Conservation (phyloP, 2,888 invertebrate species). For the Tyria jacobaeae region DNA sequence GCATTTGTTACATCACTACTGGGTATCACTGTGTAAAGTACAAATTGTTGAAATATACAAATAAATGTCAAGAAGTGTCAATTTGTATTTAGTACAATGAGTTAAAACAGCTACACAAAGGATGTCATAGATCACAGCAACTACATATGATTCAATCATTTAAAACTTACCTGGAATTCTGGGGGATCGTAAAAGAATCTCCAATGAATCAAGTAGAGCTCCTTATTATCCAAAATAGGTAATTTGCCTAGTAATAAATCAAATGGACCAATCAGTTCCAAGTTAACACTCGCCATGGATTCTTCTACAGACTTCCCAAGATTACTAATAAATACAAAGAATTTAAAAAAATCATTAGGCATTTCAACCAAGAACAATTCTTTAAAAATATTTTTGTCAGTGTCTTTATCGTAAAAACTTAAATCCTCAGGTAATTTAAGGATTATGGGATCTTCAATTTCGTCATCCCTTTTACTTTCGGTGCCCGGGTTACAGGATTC, state of each 20-base stretch:
- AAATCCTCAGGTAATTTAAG: conserved; percentile 61
- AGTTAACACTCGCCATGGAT: conserved; percentile 88
- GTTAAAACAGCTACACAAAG: too few species aligned
- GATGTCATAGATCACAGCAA: too few species aligned
- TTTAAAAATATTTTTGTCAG: conserved; percentile 87
- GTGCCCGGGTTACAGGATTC: conserved; percentile 1
- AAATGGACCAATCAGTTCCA: conserved; percentile 94
- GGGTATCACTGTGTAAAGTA: too few species aligned
- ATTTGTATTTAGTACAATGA: too few species aligned
- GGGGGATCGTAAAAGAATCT: conserved; percentile 98
- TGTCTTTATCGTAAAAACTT: conserved; percentile 74
- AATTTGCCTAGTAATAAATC: conserved; percentile 91
- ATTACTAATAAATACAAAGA: conserved; percentile 91
- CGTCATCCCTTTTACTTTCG: conserved; percentile 13
- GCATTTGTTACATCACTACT: too few species aligned
- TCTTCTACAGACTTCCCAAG: conserved; percentile 83
- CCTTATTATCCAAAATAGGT: conserved; percentile 82
- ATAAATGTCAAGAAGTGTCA: too few species aligned
- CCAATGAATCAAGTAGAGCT: conserved; percentile 93
- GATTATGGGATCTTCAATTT: conserved; percentile 18
- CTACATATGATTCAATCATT: too few species aligned
- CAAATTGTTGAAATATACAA: too few species aligned
- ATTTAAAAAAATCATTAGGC: conserved; percentile 95
- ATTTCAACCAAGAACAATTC: conserved; percentile 93
- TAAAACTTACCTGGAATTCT: conserved; percentile 91